Evolutionary conservation across 2,113 vertebrate genomes (phyloP).

Genomic region (Proterorhinus semilunaris): DNA sequence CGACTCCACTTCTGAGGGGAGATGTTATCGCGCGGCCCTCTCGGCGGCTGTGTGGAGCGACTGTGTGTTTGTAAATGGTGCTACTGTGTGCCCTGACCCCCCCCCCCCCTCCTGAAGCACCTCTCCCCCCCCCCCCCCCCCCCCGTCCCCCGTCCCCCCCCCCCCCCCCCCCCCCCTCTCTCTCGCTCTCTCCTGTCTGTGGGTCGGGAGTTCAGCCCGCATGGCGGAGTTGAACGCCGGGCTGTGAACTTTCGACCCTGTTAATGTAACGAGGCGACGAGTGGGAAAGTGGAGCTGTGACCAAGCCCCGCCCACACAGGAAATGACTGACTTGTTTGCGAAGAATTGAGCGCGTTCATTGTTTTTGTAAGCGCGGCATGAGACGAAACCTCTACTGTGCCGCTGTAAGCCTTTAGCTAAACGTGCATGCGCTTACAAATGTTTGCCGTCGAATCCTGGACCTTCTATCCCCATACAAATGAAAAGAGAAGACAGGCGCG

Average conservation of each 20-base stretch:
- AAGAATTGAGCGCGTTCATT: too few species aligned
- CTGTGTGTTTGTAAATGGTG: slow-evolving; percentile 76
- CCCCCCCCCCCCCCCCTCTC: slow-evolving; percentile 35
- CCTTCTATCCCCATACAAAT: too few species aligned
- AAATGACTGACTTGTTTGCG: not conserved
- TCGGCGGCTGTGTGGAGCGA: slow-evolving; percentile 60
- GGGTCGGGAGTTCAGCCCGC: slow-evolving; percentile 75
- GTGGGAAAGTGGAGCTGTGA: slow-evolving; percentile 42
- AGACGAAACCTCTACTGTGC: too few species aligned
- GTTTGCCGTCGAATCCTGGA: too few species aligned
- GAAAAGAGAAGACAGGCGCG: too few species aligned
- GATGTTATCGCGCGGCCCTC: not conserved
- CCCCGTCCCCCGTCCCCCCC: slow-evolving; percentile 66
- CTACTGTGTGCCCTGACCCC: slow-evolving; percentile 75
- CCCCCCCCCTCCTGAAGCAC: slow-evolving; percentile 49
- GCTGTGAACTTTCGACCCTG: slow-evolving; percentile 69
- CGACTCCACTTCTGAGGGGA: slow-evolving; percentile 48
- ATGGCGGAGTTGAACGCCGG: slow-evolving; percentile 63
- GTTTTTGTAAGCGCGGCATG: not conserved
- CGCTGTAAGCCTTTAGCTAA: too few species aligned
- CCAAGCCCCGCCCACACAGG: slow-evolving; percentile 48
- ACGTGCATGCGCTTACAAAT: too few species aligned
- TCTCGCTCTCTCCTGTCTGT: slow-evolving; percentile 13
- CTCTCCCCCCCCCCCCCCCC: slow-evolving; percentile 16
- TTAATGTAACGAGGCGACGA: slow-evolving; percentile 59